phyloP scores from a whole-genome alignment of 2,797 vertebrate species.

The Myotis findleyi region DNA sequence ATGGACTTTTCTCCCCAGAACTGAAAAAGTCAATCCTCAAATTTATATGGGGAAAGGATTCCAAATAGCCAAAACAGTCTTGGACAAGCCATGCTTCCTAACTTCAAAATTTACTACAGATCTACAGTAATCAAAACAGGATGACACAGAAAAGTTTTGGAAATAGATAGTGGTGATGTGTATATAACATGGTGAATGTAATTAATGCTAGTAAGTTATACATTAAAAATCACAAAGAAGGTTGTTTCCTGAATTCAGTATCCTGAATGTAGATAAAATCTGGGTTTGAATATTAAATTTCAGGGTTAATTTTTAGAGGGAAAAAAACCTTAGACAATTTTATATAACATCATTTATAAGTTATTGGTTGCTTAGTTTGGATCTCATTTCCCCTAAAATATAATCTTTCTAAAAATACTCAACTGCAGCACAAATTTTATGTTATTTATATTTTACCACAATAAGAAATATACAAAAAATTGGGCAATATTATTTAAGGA shows the following conservation, averaged over 20 bases:
- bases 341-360: neutral
- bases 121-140: neutral
- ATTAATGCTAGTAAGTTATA: neutral
- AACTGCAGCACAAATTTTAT: neutral
- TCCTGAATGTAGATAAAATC: neutral
- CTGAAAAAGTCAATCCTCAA: neutral
- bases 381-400: neutral
- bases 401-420: neutral
- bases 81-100: neutral
- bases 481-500: neutral
- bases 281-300: neutral
- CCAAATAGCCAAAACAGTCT: neutral
- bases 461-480: neutral
- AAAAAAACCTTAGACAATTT: neutral
- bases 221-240: neutral
- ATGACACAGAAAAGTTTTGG: neutral
- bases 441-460: neutral
- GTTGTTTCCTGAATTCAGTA: neutral
- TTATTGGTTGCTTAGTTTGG: neutral
- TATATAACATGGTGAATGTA: neutral
- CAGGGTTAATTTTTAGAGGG: neutral
- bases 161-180: neutral
- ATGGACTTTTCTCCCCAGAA: neutral
- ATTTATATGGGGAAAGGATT: neutral
- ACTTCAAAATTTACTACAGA: slow-evolving; percentile 2